A percentile compares a stretch with the other conserved stretches of the same genome.
phyloP scores from a whole-genome alignment of 2,797 vertebrate species.

The Eutrigla gurnardus region DNA sequence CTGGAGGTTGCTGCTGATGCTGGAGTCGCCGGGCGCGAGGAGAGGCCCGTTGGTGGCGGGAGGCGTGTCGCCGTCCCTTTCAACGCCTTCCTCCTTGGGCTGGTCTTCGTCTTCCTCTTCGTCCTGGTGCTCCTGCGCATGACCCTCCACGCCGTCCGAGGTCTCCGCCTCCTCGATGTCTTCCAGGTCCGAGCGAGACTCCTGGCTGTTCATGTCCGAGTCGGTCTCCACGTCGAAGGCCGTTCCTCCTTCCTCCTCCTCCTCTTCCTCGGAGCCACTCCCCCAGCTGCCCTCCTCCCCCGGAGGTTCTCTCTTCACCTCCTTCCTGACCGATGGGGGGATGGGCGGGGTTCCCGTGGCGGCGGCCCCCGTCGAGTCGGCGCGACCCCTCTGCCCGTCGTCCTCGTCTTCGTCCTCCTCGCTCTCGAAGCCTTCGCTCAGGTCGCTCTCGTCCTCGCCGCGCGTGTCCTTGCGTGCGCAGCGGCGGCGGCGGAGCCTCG shows the following conservation, averaged over 20 bases:
- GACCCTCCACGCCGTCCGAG: slow-evolving; percentile 49
- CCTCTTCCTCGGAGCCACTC: slow-evolving; percentile 90
- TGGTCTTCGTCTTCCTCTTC: slow-evolving; percentile 60
- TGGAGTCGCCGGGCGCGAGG: slow-evolving; percentile 81
- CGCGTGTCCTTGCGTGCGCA: slow-evolving; percentile 85
- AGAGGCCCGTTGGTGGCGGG: slow-evolving; percentile 86
- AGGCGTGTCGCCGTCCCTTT: slow-evolving; percentile 62
- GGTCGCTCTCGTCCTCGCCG: slow-evolving; percentile 92
- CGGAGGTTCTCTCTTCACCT: slow-evolving; percentile 78
- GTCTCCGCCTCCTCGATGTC: slow-evolving; percentile 92
- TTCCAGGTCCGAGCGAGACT: slow-evolving; percentile 96
- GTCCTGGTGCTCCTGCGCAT: slow-evolving; percentile 55
- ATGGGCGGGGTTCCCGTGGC: slow-evolving; percentile 29
- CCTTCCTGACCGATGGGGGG: slow-evolving; percentile 63
- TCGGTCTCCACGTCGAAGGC: slow-evolving; percentile 97
- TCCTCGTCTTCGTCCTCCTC: slow-evolving; percentile 85
- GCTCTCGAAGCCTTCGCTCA: slow-evolving; percentile 96
- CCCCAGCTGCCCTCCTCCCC: slow-evolving; percentile 86
- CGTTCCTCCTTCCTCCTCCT: slow-evolving; percentile 90
- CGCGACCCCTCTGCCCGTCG: slow-evolving; percentile 48
- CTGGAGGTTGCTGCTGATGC: slow-evolving; percentile 97
- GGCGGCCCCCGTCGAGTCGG: slow-evolving; percentile 25
- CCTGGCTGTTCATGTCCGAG: slow-evolving; percentile 99
- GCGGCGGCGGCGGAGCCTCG: slow-evolving; percentile 91
- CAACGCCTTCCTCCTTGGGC: slow-evolving; percentile 60